Conservation (phyloP, 1,140 invertebrate species). For the Caligus rogercresseyi region DNA sequence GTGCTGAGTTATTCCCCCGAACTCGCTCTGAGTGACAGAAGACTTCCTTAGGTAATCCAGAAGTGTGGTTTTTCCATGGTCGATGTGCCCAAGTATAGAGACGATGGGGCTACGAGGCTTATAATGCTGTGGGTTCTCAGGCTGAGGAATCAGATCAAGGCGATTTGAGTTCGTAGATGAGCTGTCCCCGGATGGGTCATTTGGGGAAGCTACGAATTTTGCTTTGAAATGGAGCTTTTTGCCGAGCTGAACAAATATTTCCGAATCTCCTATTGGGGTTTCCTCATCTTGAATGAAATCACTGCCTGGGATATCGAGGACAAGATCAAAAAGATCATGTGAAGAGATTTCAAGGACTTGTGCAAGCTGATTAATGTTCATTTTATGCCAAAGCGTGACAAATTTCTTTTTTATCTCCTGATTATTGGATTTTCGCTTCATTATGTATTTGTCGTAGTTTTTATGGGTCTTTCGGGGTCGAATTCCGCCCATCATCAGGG, state of each 20-base stretch:
- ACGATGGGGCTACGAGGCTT: slow-evolving; percentile 59
- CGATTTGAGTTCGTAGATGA: not conserved
- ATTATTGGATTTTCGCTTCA: not conserved
- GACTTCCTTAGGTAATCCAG: slow-evolving; percentile 73
- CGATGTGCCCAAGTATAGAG: slow-evolving; percentile 97
- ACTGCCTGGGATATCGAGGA: not conserved
- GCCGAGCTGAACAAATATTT: not conserved
- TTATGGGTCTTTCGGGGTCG: not conserved
- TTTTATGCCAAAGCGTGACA: not conserved
- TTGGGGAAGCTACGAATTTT: not conserved
- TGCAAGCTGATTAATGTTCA: not conserved
- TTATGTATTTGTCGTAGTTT: not conserved
- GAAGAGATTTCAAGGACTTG: not conserved
- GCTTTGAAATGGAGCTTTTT: not conserved
- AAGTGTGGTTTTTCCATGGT: slow-evolving; percentile 97
- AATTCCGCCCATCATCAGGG: not conserved
- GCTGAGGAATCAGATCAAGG: slow-evolving; percentile 3
- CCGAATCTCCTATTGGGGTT: not conserved
- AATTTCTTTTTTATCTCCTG: not conserved
- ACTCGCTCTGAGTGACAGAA: slow-evolving; percentile 70
- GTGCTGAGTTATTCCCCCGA: slow-evolving; percentile 99
- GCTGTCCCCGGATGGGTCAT: not conserved
- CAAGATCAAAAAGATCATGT: not conserved
- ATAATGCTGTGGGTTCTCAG: not conserved
- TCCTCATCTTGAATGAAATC: not conserved